Evolutionary conservation across 2,113 vertebrate species (phyloP), one percentile per base, ranked within the genome.

Genomic region (Fukomys damarensis): DNA sequence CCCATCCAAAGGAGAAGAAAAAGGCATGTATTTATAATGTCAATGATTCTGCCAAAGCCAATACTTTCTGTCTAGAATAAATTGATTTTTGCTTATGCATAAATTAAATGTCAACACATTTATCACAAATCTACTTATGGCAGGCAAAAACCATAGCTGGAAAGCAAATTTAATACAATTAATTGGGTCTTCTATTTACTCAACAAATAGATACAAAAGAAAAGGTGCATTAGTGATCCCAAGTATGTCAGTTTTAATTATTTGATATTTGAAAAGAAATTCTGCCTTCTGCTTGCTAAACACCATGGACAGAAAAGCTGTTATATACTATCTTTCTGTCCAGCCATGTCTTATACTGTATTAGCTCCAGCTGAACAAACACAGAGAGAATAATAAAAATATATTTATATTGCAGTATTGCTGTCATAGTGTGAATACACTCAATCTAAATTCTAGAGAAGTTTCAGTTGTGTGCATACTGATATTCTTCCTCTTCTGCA

Each of bases 31-130:
- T 96, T 96, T 96, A 80, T 97, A 93, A 91, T 96, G 54, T 92
- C 81, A 93, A 84, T 13, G 54, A 43, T 70, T 96, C 59, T 95
- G 76, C 92, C 82, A 91, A 96, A 97, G 80, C 17, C 76, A 89
- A 49, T 76, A 76, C 49, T 96, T 95, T 95, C 90, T 92, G 56
- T 92, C 83, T 89, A 94, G 77, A 97, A 95, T 96, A 97, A 96
- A 97, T 94, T 92, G 80, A 97, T 94, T 96, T 96, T 97, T 93
- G 86, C 30, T 93, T 95, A 43, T 96, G 80, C 92, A 97, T 97
- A 97, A 97, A 96, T 96, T 97, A 97, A 92, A 95, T 86, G 90
- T 96, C 97, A 97, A 95, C 92, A 97, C 85, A 96, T 96, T 91
- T 86, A 91, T 83, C 65, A 90, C 32, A 93, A 65, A 94, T 54